Base-by-base conservation (phyloP, 2,888 invertebrate species). In the Hyles lineata region DNA sequence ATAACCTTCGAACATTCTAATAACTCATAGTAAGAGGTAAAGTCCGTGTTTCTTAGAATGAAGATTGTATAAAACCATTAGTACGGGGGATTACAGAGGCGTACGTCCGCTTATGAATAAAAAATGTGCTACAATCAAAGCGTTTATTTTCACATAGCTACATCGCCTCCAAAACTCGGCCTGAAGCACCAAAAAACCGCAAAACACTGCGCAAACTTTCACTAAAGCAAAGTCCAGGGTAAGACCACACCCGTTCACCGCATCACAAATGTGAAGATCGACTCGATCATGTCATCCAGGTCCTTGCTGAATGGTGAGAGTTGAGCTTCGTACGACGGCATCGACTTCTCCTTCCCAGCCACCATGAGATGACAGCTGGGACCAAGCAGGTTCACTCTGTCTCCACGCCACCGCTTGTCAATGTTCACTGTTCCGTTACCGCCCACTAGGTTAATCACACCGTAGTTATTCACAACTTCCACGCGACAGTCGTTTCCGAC, bases 241-340 rank as follows among this genome's bases (percentile, higher is more conserved):
- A 8, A 60, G 72, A 60, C 67, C 78, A 79, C 79, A 74, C 59
- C 19, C 67, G 72, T 74, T 91, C 94, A 94, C 74, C 94, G 94
- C 92, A 93, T 93, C 74, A 93, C 94, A 76, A 94, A 94, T 15
- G 90, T 86, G 84, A 94, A 94, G 81, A 94, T 91, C 0, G 93
- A 92, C 73, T 94, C 94, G 75, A 94, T 92, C 74, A 94, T 91
- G 76, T 93, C 94, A 81, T 94, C 94, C 86, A 94, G 77, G 50
- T 93, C 92, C 77, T 91, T 93, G 85, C 92, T 93, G 85, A 94
- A 94, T 0, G 94, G 94, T 0, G 94, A 94, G 25, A 94, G 85
- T 74, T 94, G 94, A 8, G 90, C 90, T 79, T 92, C 94, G 77
- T 90, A 90, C 2, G 85, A 85, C 3, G 87, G 87, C 0, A 85